Percentiles rank a stretch among this genome's conserved stretches.
These are phyloP conservation scores for Chromis chromis DNA, from an alignment of 2,797 vertebrate species.

Conservation along the genomic window DNA sequence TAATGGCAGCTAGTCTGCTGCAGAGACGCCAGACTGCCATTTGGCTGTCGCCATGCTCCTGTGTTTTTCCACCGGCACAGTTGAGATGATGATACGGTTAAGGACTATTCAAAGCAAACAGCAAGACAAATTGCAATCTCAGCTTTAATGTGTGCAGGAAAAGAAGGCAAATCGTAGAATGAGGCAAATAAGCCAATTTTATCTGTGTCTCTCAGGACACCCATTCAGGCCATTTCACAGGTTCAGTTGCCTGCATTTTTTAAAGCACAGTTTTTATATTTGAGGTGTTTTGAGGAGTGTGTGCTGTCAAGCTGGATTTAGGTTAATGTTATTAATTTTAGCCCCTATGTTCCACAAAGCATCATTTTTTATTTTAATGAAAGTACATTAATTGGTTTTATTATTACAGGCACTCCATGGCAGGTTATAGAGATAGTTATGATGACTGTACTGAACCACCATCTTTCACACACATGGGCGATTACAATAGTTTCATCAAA, in stretches of 20 bases:
- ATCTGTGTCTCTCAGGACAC: conserved; percentile 64
- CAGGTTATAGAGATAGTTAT: conserved; percentile 5
- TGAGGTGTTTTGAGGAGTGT: conserved; percentile 34
- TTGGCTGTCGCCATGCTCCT: conserved; percentile 93
- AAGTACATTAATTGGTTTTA: conserved; percentile 14
- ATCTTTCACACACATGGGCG: conserved; percentile 8
- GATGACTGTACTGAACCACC: not conserved
- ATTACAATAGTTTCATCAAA: conserved; percentile 48
- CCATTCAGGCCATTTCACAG: conserved; percentile 64
- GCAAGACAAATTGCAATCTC: conserved; percentile 87
- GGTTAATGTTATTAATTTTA: conserved; percentile 37
- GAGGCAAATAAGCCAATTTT: conserved; percentile 81
- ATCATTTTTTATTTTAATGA: conserved; percentile 26
- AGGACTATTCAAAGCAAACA: conserved; percentile 89
- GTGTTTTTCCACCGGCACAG: conserved; percentile 87
- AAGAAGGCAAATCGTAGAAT: conserved; percentile 72
- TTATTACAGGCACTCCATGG: conserved; percentile 11
- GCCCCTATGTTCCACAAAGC: conserved; percentile 3
- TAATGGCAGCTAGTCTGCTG: conserved; percentile 93
- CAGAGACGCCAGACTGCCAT: conserved; percentile 94
- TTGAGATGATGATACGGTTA: conserved; percentile 91
- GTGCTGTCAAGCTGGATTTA: conserved; percentile 40
- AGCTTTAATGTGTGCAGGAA: conserved; percentile 85
- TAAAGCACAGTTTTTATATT: conserved; percentile 45
- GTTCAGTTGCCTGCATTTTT: conserved; percentile 34